A percentile compares a stretch with the other conserved stretches of the same genome.
These are phyloP conservation scores for Meloidogyne exigua DNA, from an alignment of 1,140 invertebrate species.

Conservation along the genomic window DNA sequence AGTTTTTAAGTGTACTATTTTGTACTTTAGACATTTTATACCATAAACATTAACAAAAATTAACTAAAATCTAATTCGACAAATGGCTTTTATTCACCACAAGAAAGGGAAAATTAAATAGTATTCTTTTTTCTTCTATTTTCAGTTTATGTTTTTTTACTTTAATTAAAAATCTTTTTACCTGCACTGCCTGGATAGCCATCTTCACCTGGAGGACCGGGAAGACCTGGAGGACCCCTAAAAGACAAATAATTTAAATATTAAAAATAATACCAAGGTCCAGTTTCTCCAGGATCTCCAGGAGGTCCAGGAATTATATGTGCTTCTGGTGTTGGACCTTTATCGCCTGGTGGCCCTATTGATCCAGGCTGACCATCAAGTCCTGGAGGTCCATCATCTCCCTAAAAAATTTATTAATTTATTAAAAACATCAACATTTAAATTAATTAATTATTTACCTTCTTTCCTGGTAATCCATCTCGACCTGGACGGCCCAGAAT, in stretches of 20 bases:
- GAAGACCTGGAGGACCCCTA: conserved; percentile 56
- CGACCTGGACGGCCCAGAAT: conserved; percentile 46
- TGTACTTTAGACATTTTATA: too few species aligned
- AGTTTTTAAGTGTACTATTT: too few species aligned
- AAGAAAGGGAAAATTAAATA: too few species aligned
- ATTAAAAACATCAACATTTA: too few species aligned
- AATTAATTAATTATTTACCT: neutral
- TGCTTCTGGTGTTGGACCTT: conserved; percentile 59
- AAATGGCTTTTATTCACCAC: too few species aligned
- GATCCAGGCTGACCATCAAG: conserved; percentile 38
- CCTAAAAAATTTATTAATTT: conserved; percentile 12
- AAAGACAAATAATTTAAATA: neutral
- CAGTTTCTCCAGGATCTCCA: conserved; percentile 57
- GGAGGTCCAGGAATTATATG: conserved; percentile 62
- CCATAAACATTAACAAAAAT: too few species aligned
- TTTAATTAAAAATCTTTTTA: too few species aligned
- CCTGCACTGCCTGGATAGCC: conserved; percentile 51
- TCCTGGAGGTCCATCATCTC: conserved; percentile 45
- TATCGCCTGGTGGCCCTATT: conserved; percentile 54
- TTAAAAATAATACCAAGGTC: conserved; percentile 46
- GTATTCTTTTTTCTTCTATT: too few species aligned
- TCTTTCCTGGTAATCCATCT: conserved; percentile 41
- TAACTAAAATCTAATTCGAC: too few species aligned
- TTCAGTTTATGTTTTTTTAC: too few species aligned
- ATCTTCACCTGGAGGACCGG: conserved; percentile 48